Conservation (phyloP, 2,888 invertebrate species). For the Pseudococcus viburni region DNA sequence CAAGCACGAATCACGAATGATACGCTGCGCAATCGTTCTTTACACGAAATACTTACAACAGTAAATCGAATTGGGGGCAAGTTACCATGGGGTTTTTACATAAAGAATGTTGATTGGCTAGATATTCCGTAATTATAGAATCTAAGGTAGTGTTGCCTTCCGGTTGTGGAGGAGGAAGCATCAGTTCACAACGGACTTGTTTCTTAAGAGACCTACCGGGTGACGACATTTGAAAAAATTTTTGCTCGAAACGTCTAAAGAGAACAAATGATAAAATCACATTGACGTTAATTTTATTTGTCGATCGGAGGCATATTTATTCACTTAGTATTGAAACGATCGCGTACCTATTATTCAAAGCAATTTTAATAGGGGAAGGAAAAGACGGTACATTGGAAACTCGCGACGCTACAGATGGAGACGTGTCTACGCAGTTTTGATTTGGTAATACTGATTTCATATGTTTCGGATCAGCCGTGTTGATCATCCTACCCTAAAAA, state of each 20-base stretch:
- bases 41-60: slow-evolving; percentile 77
- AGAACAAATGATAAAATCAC: background rate
- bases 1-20: background rate
- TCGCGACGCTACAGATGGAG: slow-evolving; percentile 19
- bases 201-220: slow-evolving; percentile 62
- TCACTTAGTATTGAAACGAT: background rate
- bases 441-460: slow-evolving; percentile 54
- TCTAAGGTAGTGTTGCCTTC: slow-evolving; percentile 80
- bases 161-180: slow-evolving; percentile 56
- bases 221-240: slow-evolving; percentile 19
- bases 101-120: slow-evolving; percentile 96
- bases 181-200: slow-evolving; percentile 50
- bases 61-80: slow-evolving; percentile 96
- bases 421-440: slow-evolving; percentile 5
- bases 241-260: slow-evolving; percentile 39
- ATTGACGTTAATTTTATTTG: background rate
- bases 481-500: background rate
- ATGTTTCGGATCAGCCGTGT: slow-evolving; percentile 49
- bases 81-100: slow-evolving; percentile 98
- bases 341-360: slow-evolving; percentile 44
- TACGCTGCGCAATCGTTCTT: background rate
- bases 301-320: background rate
- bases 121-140: slow-evolving; percentile 95
- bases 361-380: slow-evolving; percentile 43
- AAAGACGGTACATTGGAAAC: background rate